phyloP scores from a whole-genome alignment of 2,113 vertebrate species.

The Lophochroa leadbeateri region DNA sequence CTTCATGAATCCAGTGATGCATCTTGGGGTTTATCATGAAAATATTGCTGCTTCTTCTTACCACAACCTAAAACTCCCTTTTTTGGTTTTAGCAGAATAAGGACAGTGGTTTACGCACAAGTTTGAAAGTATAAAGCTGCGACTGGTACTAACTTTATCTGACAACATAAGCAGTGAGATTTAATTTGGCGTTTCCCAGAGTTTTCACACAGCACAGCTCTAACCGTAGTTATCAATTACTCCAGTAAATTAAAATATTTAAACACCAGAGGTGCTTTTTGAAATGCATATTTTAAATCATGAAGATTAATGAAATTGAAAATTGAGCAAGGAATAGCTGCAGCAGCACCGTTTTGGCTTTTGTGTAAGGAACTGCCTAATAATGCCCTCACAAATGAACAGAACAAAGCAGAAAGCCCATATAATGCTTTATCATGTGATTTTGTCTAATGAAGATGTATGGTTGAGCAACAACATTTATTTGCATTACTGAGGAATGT shows the following conservation, averaged over 20 bases:
- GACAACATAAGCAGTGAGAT: background rate
- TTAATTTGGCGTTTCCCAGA: background rate
- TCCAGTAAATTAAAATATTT: background rate
- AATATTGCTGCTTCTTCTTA: background rate
- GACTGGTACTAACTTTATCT: background rate
- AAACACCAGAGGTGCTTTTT: background rate
- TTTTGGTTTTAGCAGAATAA: background rate
- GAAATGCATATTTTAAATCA: background rate
- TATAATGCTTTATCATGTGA: background rate
- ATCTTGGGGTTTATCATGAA: background rate
- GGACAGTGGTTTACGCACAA: background rate
- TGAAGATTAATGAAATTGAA: background rate
- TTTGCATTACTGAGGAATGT: background rate
- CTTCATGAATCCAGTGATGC: background rate
- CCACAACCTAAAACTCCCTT: background rate
- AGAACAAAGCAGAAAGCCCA: background rate
- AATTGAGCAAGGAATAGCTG: background rate
- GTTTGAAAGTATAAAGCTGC: background rate
- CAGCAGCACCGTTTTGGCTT: background rate
- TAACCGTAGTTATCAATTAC: background rate
- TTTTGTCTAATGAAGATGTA: background rate
- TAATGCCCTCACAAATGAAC: background rate
- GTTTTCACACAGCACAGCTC: background rate
- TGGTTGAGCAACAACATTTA: background rate
- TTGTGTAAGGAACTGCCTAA: background rate